Evolutionary conservation across 1,140 invertebrate species (phyloP), one percentile per base, ranked within the genome.

Genomic region (Bombus waltoni): DNA sequence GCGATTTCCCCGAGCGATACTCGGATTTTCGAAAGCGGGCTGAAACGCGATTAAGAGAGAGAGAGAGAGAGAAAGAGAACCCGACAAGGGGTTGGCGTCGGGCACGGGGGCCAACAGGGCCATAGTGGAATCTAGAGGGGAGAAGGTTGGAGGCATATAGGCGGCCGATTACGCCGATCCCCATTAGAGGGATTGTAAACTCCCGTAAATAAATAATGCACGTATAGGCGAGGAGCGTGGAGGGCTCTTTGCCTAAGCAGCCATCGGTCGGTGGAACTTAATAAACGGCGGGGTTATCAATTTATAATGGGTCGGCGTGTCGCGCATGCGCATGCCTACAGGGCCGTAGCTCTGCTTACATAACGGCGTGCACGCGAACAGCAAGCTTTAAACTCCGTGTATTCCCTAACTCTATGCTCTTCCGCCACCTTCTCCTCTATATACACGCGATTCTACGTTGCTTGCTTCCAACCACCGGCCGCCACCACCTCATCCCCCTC

Each of bases 111-210:
- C 75, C 42, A 68, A 57, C 65, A 70, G 38, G 47, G 73, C 32
- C 53, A 28, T 4, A n/a, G 10, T 10, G 62, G 42, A 22, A 22
- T 32, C 28, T 22, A 32, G 22, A 70, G 70, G 88, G 32, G 44
- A n/a, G 32, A n/a, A 77, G 28, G 75, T 53, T 86, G 81, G 87
- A 90, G 83, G 89, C 91, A 89, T 89, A 90, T 87, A 38, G 86
- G 85, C 90, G 92, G 89, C 91, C 93, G 93, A 94, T 94, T 93
- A 93, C 91, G 93, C 92, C 92, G 93, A 94, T 94, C 93, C 92
- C 93, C 91, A 94, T 94, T 94, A 94, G 91, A 92, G 92, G 91
- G 92, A 95, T 95, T 95, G 93, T 95, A 95, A 95, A 95, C 92
- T 94, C 93, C 77, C 88, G 93, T 95, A 93, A 95, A 95, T 95